phyloP scores from a whole-genome alignment of 2,888 invertebrate species.

The Ptychoptera albimana region DNA sequence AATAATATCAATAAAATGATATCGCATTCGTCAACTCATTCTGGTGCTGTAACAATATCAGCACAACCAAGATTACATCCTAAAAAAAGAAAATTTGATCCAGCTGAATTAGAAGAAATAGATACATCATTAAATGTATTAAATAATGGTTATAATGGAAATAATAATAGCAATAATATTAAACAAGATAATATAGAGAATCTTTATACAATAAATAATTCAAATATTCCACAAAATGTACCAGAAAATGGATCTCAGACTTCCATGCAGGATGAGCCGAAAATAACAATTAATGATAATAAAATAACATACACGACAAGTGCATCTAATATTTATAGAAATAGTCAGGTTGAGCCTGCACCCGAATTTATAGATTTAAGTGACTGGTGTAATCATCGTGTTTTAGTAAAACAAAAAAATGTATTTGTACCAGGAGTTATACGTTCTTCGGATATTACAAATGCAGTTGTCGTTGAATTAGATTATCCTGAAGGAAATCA shows the following conservation, averaged over 20 bases:
- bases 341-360: neutral
- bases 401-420: conserved; percentile 71
- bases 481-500: conserved; percentile 59
- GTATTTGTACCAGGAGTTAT: conserved; percentile 82
- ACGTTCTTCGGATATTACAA: conserved; percentile 48
- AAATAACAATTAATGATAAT: neutral
- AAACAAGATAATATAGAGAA: conserved; percentile 5
- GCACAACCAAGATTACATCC: conserved; percentile 54
- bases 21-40: conserved; percentile 34
- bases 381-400: conserved; percentile 88
- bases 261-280: neutral
- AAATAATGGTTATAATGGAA: conserved; percentile 3
- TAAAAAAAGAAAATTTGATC: conserved; percentile 57
- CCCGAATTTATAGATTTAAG: conserved; percentile 56
- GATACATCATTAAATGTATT: conserved; percentile 12
- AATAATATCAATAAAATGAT: conserved; percentile 16
- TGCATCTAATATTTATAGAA: neutral
- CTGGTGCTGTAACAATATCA: conserved; percentile 27
- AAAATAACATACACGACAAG: neutral
- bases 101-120: conserved; percentile 27
- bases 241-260: conserved; percentile 1
- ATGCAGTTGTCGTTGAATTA: conserved; percentile 64
- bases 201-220: no score
- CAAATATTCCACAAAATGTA: no score
- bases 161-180: conserved; percentile 2